A percentile compares a stretch with the other conserved stretches of the same genome.
phyloP scores from a whole-genome alignment of 2,888 invertebrate species.

The Drosophila engyochracea region DNA sequence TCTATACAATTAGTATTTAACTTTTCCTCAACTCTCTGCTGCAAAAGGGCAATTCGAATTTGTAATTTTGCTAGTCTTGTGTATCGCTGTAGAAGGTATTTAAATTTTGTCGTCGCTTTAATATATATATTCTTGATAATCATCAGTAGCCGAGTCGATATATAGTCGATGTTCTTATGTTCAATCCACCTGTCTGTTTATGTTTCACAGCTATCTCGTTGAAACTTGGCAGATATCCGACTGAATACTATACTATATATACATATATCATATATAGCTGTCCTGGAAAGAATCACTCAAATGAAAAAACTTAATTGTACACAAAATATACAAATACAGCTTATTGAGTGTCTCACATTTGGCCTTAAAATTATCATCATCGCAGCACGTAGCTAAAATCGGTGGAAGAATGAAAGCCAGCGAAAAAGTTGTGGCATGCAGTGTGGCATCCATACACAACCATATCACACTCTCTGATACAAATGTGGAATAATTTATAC shows the following conservation, averaged over 20 bases:
- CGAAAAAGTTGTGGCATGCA: no score
- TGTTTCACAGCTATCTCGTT: background rate
- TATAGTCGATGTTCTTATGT: no score
- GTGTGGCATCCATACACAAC: no score
- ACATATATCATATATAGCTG: background rate
- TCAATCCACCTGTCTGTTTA: background rate
- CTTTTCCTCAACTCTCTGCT: background rate
- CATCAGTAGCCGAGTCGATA: background rate
- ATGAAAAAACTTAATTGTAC: background rate
- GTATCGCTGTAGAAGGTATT: no score
- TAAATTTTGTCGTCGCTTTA: background rate
- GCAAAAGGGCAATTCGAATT: background rate
- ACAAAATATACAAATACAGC: background rate
- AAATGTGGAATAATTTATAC: background rate
- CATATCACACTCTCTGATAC: background rate
- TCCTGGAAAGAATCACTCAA: background rate
- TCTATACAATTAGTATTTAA: background rate
- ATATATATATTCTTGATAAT: background rate
- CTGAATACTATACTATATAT: background rate
- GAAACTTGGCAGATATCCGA: background rate
- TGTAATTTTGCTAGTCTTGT: no score
- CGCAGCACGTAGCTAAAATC: background rate
- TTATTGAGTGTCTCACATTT: background rate
- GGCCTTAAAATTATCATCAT: background rate
- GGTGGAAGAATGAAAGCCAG: no score